Percentiles rank a stretch among this genome's conserved stretches.
phyloP scores from a whole-genome alignment of 2,888 invertebrate species.

The Conomelus anceps region DNA sequence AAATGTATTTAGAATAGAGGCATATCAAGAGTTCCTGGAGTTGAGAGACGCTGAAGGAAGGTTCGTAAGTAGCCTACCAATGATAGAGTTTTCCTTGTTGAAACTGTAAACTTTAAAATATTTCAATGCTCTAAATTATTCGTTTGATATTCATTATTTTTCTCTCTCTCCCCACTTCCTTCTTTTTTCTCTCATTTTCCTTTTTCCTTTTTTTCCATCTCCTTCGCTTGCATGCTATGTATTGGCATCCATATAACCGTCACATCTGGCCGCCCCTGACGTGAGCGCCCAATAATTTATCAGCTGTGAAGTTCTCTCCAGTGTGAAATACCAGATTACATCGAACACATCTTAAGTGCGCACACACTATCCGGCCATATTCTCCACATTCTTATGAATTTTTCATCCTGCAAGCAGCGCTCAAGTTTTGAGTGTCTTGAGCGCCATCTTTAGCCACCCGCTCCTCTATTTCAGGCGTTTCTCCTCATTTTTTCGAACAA shows the following conservation, averaged over 20 bases:
- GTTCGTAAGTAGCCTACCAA: no score
- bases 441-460: no score
- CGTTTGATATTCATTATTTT: no score
- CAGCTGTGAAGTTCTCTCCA: neutral
- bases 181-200: neutral
- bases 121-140: no score
- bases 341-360: no score
- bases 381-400: neutral
- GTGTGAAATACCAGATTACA: neutral
- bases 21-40: no score
- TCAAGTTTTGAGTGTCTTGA: no score
- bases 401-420: neutral
- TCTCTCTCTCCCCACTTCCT: neutral
- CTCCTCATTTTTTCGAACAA: no score
- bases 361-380: neutral
- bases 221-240: neutral
- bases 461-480: no score
- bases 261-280: neutral
- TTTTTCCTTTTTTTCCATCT: neutral
- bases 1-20: no score
- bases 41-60: no score
- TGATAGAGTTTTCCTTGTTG: neutral
- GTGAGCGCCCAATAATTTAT: neutral
- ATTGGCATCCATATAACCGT: neutral
- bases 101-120: no score